A percentile compares a stretch with the other conserved stretches of the same genome.
Evolutionary conservation across 2,797 vertebrate species (phyloP).

Genomic region (Hoplostethus mediterraneus): DNA sequence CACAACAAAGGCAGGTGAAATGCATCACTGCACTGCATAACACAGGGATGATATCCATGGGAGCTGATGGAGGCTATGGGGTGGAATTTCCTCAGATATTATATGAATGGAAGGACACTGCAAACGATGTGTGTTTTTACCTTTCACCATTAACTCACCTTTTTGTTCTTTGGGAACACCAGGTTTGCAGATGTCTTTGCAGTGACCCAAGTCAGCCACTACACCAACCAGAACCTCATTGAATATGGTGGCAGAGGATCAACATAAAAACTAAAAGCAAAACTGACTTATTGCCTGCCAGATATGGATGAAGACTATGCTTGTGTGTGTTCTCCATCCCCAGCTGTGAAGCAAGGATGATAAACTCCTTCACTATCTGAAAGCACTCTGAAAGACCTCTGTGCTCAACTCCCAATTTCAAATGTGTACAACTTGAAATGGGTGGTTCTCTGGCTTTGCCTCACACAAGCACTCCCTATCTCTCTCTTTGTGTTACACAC

Average conservation of each 20-base stretch:
- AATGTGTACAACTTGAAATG: neutral
- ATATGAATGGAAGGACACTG: neutral
- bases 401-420: neutral
- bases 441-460: neutral
- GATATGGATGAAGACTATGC: neutral
- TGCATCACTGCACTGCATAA: slow-evolving; percentile 33
- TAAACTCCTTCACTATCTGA: neutral
- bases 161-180: neutral
- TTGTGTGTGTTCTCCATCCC: neutral
- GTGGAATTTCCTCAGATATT: neutral
- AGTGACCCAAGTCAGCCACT: neutral
- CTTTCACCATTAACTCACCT: neutral
- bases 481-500: neutral
- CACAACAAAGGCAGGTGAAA: slow-evolving; percentile 45
- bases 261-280: too few relatives aligned
- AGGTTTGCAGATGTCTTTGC: neutral
- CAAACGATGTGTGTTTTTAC: too few relatives aligned
- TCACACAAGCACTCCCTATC: neutral
- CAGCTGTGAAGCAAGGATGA: neutral
- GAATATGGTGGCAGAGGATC: too few relatives aligned
- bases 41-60: slow-evolving; percentile 22
- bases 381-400: neutral
- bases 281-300: too few relatives aligned
- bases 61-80: slow-evolving; percentile 1
- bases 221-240: too few relatives aligned